phyloP scores from a whole-genome alignment of 2,797 vertebrate species.

The Myripristis murdjan region DNA sequence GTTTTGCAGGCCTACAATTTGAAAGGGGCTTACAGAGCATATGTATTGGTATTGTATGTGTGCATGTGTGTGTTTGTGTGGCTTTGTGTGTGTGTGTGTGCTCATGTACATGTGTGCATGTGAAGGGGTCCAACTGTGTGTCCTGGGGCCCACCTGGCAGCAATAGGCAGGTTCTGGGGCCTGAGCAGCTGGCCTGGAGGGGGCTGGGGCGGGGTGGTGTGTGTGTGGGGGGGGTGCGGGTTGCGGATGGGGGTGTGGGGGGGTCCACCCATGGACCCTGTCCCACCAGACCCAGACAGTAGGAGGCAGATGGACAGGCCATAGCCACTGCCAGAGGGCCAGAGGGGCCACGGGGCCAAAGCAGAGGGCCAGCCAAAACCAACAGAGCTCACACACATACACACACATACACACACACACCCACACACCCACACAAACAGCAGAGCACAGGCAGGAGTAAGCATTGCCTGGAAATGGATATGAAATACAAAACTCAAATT shows the following conservation, averaged over 20 bases:
- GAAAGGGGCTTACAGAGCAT: slow-evolving; percentile 77
- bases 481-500: slow-evolving; percentile 5
- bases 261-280: slow-evolving; percentile 72
- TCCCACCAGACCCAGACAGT: slow-evolving; percentile 79
- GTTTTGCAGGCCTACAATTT: slow-evolving; percentile 74
- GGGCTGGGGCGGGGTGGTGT: slow-evolving; percentile 60
- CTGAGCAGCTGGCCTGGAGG: slow-evolving; percentile 81
- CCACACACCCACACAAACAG: neutral
- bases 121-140: slow-evolving; percentile 64
- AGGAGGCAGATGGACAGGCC: slow-evolving; percentile 87
- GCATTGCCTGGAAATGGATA: neutral
- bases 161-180: slow-evolving; percentile 70
- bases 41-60: slow-evolving; percentile 69
- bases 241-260: slow-evolving; percentile 12
- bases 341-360: slow-evolving; percentile 69
- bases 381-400: slow-evolving; percentile 53
- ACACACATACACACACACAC: slow-evolving; percentile 5
- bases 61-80: slow-evolving; percentile 54
- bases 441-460: neutral
- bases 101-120: slow-evolving; percentile 39
- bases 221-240: slow-evolving; percentile 14
- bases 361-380: slow-evolving; percentile 71
- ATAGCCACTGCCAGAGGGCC: slow-evolving; percentile 81
- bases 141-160: slow-evolving; percentile 82
- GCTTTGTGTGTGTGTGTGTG: slow-evolving; percentile 38